A percentile compares a stretch with the other conserved stretches of the same genome.
Conservation (phyloP, 2,113 vertebrate species). For the Mobula hypostoma region DNA sequence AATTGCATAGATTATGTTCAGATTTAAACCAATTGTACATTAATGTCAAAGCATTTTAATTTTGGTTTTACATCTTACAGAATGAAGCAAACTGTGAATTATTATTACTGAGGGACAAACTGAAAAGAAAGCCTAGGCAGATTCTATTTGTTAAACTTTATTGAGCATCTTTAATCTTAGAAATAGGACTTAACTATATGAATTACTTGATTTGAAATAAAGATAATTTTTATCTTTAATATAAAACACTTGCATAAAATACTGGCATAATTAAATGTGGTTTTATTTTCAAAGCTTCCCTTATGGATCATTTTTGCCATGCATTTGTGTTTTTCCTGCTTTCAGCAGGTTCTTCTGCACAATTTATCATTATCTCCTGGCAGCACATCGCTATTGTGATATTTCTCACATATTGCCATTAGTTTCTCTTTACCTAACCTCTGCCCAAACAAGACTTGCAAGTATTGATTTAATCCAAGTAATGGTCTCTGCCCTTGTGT, state of each 20-base stretch:
- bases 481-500: background rate
- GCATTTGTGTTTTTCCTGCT: background rate
- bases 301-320: background rate
- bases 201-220: constrained; percentile 1
- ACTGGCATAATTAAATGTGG: background rate
- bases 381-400: background rate
- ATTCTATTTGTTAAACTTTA: background rate
- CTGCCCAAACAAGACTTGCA: background rate
- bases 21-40: background rate
- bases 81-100: background rate
- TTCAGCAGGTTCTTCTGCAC: background rate
- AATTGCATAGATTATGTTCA: background rate
- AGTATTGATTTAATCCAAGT: background rate
- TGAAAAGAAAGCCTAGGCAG: background rate
- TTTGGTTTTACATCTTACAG: background rate
- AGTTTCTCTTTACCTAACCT: background rate
- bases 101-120: background rate
- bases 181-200: background rate
- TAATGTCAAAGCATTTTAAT: background rate
- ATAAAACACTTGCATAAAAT: background rate
- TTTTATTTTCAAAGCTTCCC: background rate
- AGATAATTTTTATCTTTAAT: background rate
- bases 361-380: background rate
- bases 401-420: background rate
- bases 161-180: background rate